A percentile compares a stretch with the other conserved stretches of the same genome.
These are phyloP conservation scores for fruit fly (Drosophila melanogaster) DNA, from an alignment of 1,140 invertebrate genomes.

Conservation along the genomic window Release_6_plus_ISO1_MT NC_004354.4:15055001-15055500, in stretches of 20 bases:
- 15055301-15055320: constrained; percentile 60
- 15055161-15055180: constrained; percentile 16
- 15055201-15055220: constrained; percentile 18
- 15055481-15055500: constrained; percentile 96
- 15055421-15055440: constrained; percentile 12
- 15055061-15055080: constrained; percentile 91
- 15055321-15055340: no score
- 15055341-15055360: neutral
- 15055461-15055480: constrained; percentile 86
- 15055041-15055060: constrained; percentile 83
- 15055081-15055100: constrained; percentile 91
- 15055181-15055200: constrained; percentile 10
- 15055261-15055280: constrained; percentile 54
- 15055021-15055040: constrained; percentile 33
- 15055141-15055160: constrained; percentile 85
- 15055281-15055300: constrained; percentile 22
- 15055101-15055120: constrained; percentile 95
- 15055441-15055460: constrained; percentile 4
- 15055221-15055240: constrained; percentile 16
- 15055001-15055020: neutral
- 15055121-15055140: constrained; percentile 90
- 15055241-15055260: constrained; percentile 14
- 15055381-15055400: constrained; percentile 89
- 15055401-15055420: constrained; percentile 84
- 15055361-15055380: constrained; percentile 65